A percentile compares a stretch with the other conserved stretches of the same genome.
Evolutionary conservation across 2,888 invertebrate genomes (phyloP).

Genomic region (Iselma pallidipennis): DNA sequence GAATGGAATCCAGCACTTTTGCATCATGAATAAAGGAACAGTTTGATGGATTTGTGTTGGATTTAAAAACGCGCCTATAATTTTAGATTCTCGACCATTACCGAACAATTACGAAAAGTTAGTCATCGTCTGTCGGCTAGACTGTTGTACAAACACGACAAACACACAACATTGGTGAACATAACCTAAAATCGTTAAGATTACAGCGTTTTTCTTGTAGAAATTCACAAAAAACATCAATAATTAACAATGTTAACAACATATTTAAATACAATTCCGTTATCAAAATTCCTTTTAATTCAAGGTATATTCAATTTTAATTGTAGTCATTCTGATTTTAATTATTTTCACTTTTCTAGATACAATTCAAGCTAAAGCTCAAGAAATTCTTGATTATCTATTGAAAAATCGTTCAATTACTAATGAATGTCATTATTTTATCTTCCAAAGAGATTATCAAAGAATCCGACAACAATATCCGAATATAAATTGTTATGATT

Average conservation of each 20-base stretch:
- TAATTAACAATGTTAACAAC: slow-evolving; percentile 42
- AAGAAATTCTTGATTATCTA: slow-evolving; percentile 39
- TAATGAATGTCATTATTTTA: slow-evolving; percentile 42
- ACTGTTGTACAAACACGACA: too few relatives aligned
- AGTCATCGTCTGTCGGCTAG: too few relatives aligned
- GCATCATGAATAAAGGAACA: too few relatives aligned
- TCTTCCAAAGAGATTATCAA: slow-evolving; percentile 44
- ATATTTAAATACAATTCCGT: slow-evolving; percentile 43
- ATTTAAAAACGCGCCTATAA: too few relatives aligned
- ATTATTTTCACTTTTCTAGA: slow-evolving; percentile 39
- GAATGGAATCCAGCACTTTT: too few relatives aligned
- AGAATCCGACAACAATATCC: slow-evolving; percentile 21
- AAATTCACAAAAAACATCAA: background rate
- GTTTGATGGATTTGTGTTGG: too few relatives aligned
- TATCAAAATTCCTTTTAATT: slow-evolving; percentile 48
- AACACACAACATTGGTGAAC: too few relatives aligned
- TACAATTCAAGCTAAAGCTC: slow-evolving; percentile 38
- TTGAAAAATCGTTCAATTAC: slow-evolving; percentile 36
- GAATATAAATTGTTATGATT: slow-evolving; percentile 36
- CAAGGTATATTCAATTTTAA: slow-evolving; percentile 40
- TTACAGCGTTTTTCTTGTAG: background rate
- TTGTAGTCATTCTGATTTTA: background rate
- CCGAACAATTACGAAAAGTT: too few relatives aligned
- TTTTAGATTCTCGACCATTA: too few relatives aligned
- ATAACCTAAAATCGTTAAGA: background rate